phyloP scores from a whole-genome alignment of 2,888 invertebrate genomes.

The Sesamia inferens region DNA sequence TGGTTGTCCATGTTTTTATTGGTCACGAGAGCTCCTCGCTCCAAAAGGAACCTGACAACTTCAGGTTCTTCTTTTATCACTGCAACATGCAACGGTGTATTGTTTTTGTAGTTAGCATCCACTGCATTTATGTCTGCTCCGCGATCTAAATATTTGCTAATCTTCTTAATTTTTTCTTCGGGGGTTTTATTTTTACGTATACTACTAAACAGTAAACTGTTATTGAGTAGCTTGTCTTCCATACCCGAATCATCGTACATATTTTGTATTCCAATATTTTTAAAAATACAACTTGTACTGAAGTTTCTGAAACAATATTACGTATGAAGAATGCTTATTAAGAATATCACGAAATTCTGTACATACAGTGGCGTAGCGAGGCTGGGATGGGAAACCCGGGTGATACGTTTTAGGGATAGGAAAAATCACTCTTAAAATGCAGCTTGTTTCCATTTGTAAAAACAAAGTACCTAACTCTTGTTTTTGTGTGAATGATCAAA shows the following conservation, averaged over 20 bases:
- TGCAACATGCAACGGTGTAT: conserved; percentile 64
- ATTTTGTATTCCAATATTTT: conserved; percentile 17
- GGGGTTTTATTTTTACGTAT: conserved; percentile 48
- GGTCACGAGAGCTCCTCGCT: conserved; percentile 53
- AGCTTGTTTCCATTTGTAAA: background rate
- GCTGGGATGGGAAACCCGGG: background rate
- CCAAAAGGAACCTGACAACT: conserved; percentile 54
- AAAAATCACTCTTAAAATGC: background rate
- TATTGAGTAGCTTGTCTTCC: conserved; percentile 51
- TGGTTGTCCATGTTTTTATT: conserved; percentile 51
- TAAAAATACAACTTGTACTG: conserved; percentile 1
- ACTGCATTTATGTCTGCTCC: conserved; percentile 64
- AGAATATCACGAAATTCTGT: conserved; percentile 1
- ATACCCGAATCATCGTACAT: conserved; percentile 24
- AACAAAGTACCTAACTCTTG: background rate
- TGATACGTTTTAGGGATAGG: no score
- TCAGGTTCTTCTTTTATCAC: conserved; percentile 53
- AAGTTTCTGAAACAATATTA: conserved; percentile 41
- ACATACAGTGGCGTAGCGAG: background rate
- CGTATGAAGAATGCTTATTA: conserved; percentile 8
- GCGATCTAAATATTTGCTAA: conserved; percentile 48
- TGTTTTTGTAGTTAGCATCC: conserved; percentile 59
- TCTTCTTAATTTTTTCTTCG: conserved; percentile 50
- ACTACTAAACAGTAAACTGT: conserved; percentile 51
- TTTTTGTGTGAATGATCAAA: background rate